Percentiles rank a stretch among this genome's conserved stretches.
Evolutionary conservation across 2,888 invertebrate species (phyloP).

Genomic region (Cartodere bifasciata): DNA sequence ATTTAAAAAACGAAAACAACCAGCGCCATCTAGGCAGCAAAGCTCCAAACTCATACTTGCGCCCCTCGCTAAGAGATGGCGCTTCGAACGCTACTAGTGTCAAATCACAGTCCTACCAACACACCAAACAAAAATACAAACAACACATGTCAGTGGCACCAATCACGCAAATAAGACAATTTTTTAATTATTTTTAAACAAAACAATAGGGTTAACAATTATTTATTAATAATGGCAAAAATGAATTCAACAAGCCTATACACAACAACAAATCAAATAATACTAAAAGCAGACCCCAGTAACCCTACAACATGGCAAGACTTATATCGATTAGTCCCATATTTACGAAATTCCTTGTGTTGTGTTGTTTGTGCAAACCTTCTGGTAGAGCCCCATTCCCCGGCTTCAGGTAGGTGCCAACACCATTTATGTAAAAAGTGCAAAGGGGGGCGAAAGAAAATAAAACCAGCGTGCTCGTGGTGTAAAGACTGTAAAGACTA

Average conservation of each 20-base stretch:
- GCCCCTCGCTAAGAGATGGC: no score
- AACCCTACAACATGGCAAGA: constrained; percentile 68
- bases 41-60: no score
- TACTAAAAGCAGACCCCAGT: constrained; percentile 59
- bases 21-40: no score
- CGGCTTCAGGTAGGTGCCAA: constrained; percentile 65
- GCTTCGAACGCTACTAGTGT: no score
- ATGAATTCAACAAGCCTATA: constrained; percentile 77
- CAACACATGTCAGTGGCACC: no score
- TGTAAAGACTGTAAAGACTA: constrained; percentile 77
- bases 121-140: no score
- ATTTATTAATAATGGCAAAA: constrained; percentile 15
- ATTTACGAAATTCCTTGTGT: constrained; percentile 73
- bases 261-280: constrained; percentile 68
- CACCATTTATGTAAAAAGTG: constrained; percentile 82
- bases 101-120: no score
- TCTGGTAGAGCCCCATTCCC: constrained; percentile 69
- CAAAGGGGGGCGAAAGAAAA: constrained; percentile 70
- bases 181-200: no score
- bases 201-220: no score
- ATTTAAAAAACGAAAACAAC: no score
- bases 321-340: constrained; percentile 70
- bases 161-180: no score
- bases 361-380: constrained; percentile 83
- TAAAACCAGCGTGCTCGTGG: constrained; percentile 73